phyloP scores from a whole-genome alignment of 2,888 invertebrate species.

The Microchrysa polita region DNA sequence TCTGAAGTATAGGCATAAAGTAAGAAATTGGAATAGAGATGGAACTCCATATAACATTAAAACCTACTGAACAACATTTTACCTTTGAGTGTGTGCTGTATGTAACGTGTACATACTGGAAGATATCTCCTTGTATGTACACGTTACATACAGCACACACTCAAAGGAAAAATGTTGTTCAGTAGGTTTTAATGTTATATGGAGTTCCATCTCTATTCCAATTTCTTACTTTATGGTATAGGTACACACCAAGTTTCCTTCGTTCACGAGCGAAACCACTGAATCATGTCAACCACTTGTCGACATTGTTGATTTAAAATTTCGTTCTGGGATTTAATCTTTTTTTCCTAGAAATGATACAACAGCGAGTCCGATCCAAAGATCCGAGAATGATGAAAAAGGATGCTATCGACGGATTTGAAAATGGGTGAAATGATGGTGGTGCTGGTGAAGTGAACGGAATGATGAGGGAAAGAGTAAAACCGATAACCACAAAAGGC shows the following conservation, averaged over 20 bases:
- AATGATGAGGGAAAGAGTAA: neutral
- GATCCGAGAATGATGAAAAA: conserved; percentile 20
- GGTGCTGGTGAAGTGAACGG: neutral
- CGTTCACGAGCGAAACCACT: conserved; percentile 24
- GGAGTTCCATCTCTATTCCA: no score
- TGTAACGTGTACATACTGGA: no score
- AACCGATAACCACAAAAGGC: conserved; percentile 6
- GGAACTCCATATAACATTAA: no score
- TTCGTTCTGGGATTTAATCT: neutral
- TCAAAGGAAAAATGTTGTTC: no score
- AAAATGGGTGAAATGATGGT: neutral
- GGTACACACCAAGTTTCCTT: neutral
- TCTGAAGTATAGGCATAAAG: no score
- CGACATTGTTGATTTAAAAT: conserved; percentile 33
- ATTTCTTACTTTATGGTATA: no score
- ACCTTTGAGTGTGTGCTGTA: no score
- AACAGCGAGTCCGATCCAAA: neutral
- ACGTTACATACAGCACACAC: no score
- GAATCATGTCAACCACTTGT: conserved; percentile 42
- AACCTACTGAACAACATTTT: no score
- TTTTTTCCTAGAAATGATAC: neutral
- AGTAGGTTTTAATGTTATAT: no score
- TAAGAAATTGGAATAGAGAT: no score
- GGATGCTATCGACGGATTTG: neutral
- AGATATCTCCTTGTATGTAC: no score